Conservation (phyloP, 2,797 vertebrate species). For the Ciconia nigra region DNA sequence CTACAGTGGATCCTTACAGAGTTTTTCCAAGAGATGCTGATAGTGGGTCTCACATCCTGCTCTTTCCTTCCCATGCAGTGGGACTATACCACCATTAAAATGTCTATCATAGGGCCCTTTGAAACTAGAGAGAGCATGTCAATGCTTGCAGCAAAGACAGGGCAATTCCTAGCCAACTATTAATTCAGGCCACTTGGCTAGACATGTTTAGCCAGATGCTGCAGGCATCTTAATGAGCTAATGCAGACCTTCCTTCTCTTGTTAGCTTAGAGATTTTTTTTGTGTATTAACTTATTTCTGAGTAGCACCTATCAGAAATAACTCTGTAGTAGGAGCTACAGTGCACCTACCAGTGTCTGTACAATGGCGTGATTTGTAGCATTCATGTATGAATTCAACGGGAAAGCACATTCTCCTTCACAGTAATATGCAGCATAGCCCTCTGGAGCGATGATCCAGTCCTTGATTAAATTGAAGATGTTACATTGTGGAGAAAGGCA, state of each 20-base stretch:
- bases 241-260: background rate
- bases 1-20: background rate
- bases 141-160: background rate
- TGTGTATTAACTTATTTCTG: background rate
- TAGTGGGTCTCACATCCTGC: rapidly evolving
- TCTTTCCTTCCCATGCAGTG: background rate
- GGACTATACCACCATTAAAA: background rate
- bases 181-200: slow-evolving; percentile 1
- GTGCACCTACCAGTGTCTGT: slow-evolving; percentile 91
- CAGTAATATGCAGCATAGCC: slow-evolving; percentile 98
- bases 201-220: background rate
- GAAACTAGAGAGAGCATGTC: background rate
- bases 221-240: background rate
- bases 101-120: background rate
- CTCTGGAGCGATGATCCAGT: slow-evolving; percentile 98
- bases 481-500: background rate
- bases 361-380: slow-evolving; percentile 98
- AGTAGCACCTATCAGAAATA: background rate
- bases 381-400: slow-evolving; percentile 97
- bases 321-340: background rate
- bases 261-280: background rate
- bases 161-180: background rate
- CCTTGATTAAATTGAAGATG: slow-evolving; percentile 69
- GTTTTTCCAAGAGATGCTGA: background rate
- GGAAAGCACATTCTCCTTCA: slow-evolving; percentile 97